phyloP scores from a whole-genome alignment of 2,113 vertebrate genomes.

The Cynocephalus volans region DNA sequence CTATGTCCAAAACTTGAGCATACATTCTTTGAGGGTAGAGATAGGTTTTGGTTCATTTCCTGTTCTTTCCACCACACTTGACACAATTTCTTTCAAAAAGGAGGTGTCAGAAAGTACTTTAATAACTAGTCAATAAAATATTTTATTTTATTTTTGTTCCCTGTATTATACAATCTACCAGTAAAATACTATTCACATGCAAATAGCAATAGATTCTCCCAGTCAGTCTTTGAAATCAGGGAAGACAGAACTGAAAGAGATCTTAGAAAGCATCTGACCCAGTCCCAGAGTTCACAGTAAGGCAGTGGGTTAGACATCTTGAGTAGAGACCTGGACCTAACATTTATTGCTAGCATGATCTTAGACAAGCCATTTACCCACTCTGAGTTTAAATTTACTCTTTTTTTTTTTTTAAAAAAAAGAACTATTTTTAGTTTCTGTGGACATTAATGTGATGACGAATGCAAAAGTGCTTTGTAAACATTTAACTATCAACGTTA shows the following conservation, averaged over 20 bases:
- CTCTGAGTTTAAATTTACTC: slow-evolving; percentile 1
- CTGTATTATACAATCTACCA: background rate
- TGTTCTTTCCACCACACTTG: background rate
- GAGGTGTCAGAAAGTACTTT: background rate
- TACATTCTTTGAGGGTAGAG: background rate
- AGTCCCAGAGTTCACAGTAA: background rate
- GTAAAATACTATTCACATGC: background rate
- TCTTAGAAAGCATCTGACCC: background rate
- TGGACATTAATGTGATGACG: background rate
- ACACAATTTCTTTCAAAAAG: background rate
- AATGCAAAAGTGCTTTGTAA: background rate
- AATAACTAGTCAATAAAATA: background rate
- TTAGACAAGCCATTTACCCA: background rate
- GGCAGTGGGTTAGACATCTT: background rate
- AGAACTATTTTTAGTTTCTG: background rate
- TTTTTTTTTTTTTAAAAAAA: slow-evolving; percentile 1
- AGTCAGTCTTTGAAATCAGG: background rate
- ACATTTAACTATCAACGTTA: background rate
- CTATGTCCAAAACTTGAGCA: background rate
- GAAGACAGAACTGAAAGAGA: background rate
- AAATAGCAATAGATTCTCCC: background rate
- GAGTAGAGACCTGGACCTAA: background rate
- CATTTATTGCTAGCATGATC: background rate
- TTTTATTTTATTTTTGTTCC: background rate
- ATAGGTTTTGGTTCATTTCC: background rate